Base-by-base conservation (phyloP, 2,797 vertebrate species). In the Argentina silus region DNA sequence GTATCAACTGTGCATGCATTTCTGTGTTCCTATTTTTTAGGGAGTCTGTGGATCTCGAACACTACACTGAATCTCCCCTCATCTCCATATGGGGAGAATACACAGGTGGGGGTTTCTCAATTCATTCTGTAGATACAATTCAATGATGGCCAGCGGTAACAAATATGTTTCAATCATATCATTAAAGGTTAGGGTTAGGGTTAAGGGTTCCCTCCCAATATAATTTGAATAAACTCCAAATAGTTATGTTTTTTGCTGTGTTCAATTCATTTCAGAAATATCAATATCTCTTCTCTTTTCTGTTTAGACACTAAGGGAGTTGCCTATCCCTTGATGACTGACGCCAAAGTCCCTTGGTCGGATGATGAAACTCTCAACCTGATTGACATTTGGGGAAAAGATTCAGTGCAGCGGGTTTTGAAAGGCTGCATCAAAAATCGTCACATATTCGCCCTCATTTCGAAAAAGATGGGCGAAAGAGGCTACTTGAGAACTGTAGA, bases 31-130 rank as follows among this genome's bases (percentile, higher is more conserved):
- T 47, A 56, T 7, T 72, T 67, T 75, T 6, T 81, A 92, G 92
- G 60, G 85, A 93, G 75, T 87, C 90, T 1, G 12, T 80, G 68
- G 84, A 86, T 8, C 83, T 82, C 47, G 85, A 88, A 68, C 89
- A 86, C 80, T 90, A 88, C 72, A 82, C 81, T 70, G 91, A 93
- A 75, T 93, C 90, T 78, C 91, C 91, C 51, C 85, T 93, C 0
- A 94, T 94, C 75, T 92, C 92, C 1, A 92, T 93, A 77, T 91
- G 90, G 88, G 93, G 93, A 72, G 92, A 93, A 15, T 94, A 94
- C 65, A 93, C 93, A 91, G 92, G 91, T 93, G 27, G 89, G 74
- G n/a, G 1, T 74, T 1, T 42, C 0, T 21, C 1, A 3, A 10
- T 23, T 47, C 17, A 1, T 27, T 60, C 57, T 14, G 6, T 6